phyloP scores from a whole-genome alignment of 1,140 invertebrate genomes.

The Drosophila quadrilineata region DNA sequence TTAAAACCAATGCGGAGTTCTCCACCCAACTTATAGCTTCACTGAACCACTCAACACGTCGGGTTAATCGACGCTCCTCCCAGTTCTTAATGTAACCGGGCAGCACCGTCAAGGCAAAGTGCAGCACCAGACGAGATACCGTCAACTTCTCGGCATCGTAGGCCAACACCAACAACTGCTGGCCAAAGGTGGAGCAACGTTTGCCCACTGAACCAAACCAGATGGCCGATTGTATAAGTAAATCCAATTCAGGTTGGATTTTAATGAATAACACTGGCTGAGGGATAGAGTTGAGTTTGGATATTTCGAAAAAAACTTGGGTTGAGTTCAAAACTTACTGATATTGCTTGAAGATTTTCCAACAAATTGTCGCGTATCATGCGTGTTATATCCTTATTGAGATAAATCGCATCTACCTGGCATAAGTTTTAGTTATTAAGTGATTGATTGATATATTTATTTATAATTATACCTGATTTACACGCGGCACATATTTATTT shows the following conservation, averaged over 20 bases:
- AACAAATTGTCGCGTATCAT: conserved; percentile 83
- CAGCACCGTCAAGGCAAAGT: conserved; percentile 82
- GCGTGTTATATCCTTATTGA: conserved; percentile 83
- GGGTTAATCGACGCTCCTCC: conserved; percentile 82
- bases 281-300: background rate
- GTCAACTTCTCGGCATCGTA: conserved; percentile 83
- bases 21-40: conserved; percentile 82
- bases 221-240: conserved; percentile 83
- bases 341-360: conserved; percentile 83
- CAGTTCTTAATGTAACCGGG: conserved; percentile 83
- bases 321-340: conserved; percentile 82
- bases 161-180: conserved; percentile 84
- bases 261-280: conserved; percentile 83
- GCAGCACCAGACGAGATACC: conserved; percentile 82
- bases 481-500: conserved; percentile 74
- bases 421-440: background rate
- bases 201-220: conserved; percentile 84
- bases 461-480: conserved; percentile 81
- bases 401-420: conserved; percentile 83
- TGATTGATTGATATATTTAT: background rate
- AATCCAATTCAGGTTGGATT: conserved; percentile 84
- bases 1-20: conserved; percentile 82
- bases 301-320: background rate
- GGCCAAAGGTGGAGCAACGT: conserved; percentile 84
- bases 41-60: conserved; percentile 82